Base-by-base conservation (phyloP, 1,140 invertebrate genomes). In the Arctopsyche grandis region DNA sequence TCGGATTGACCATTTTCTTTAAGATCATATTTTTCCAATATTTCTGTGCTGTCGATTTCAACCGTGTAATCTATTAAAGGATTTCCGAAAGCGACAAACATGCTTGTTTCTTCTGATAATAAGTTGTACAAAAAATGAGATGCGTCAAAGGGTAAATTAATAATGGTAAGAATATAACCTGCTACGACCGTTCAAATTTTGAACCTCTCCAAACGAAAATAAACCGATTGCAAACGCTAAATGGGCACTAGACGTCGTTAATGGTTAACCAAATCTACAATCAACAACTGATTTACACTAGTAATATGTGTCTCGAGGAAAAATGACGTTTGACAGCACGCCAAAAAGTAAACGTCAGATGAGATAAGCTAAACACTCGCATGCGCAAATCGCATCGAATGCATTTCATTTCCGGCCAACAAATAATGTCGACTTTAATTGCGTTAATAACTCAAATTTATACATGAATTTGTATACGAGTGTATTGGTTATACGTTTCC, bases 41-140 rank as follows among this genome's bases (percentile, higher is more conserved):
- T 85, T 58, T 87, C 85, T 5, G 86, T 83, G 80, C 88, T 87
- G 22, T 86, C 83, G 21, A 90, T 84, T 58, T 85, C 85, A 19
- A 91, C 88, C 58, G 89, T 89, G n/a, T 91, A 89, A 83, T 93
- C 92, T 70, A 93, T 80, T 38, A 93, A 84, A 22, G 92, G 92
- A 86, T 93, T 93, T 14, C 92, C 92, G 83, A 92, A 91, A n/a
- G 86, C 86, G 79, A 86, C 81, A 26, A 89, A 79, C 22, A 84
- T 66, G 24, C 12, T 52, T 52, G 83, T 63, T 74, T 26, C 1
- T 3, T 26, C 38, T 26, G 16, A 19, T n/a, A 4, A n/a, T n/a
- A n/a, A n/a, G n/a, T n/a, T n/a, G n/a, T n/a, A n/a, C n/a, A n/a
- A n/a, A n/a, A n/a, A n/a, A n/a, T n/a, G n/a, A n/a, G n/a, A n/a